Conservation (phyloP, 2,888 invertebrate species). For the Aphidoletes aphidimyza region DNA sequence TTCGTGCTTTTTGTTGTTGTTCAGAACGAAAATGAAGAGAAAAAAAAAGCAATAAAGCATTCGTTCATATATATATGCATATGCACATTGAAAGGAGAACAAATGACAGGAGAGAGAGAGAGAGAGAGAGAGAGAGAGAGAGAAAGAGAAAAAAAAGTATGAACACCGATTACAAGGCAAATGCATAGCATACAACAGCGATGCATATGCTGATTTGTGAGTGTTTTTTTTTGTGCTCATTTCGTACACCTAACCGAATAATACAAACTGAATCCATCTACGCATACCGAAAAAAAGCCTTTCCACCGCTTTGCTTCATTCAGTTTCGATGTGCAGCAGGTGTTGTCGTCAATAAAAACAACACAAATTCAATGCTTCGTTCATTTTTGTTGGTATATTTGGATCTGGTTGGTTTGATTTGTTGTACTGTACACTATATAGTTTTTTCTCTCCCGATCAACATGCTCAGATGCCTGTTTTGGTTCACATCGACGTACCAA, state of each 20-base stretch:
- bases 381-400: not conserved
- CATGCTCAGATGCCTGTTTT: not conserved
- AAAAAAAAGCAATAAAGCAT: slow-evolving; percentile 16
- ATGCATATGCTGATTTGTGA: slow-evolving; percentile 46
- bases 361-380: slow-evolving; percentile 1
- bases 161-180: slow-evolving; percentile 24
- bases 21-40: not conserved
- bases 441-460: not conserved
- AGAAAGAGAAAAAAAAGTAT: not conserved
- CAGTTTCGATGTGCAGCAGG: slow-evolving; percentile 45
- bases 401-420: slow-evolving; percentile 13
- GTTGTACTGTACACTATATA: not conserved
- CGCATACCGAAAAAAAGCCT: slow-evolving; percentile 10
- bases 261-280: slow-evolving; percentile 24
- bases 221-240: slow-evolving; percentile 13
- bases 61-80: slow-evolving; percentile 47
- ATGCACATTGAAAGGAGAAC: slow-evolving; percentile 40
- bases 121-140: not conserved
- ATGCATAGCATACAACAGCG: slow-evolving; percentile 30
- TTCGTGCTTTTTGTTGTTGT: not conserved
- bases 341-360: slow-evolving; percentile 33
- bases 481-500: not conserved
- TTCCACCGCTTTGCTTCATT: slow-evolving; percentile 43
- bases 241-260: slow-evolving; percentile 46
- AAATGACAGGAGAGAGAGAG: slow-evolving; percentile 19